Evolutionary conservation across 2,797 vertebrate genomes (phyloP), one percentile per base, ranked within the genome.

Genomic region (Halcyon chelicuti): DNA sequence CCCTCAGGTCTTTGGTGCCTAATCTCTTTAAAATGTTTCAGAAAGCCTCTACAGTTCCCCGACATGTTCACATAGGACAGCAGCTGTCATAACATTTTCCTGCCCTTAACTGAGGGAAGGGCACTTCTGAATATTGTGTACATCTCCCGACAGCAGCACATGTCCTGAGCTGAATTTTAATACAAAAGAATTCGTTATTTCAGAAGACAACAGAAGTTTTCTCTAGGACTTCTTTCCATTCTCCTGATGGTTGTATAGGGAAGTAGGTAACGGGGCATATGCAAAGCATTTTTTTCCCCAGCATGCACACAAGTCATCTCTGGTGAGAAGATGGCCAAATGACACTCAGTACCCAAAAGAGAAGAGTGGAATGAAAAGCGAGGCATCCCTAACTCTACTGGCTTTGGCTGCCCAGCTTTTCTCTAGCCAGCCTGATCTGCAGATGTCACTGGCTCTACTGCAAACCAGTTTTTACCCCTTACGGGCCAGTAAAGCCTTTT

Each of bases 1-100:
- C 71, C 86, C 63, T 92, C 81, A 90, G 91, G 84, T 79, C 86
- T 94, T 90, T 60, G 82, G 61, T 91, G 63, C 40, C 47, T 97
- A 94, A 96, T 93, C 73, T 88, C 88, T 92, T 76, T 96, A 97
- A 95, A 88, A 95, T 89, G 92, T 71, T 92, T 91, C 55, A 94
- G 67, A 96, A 95, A 94, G 91, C 62, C 47, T 72, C 78, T 75
- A 60, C 71, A 91, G 76, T 74, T 96, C 47, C 81, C 52, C 0
- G 14, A 96, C 84, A 94, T 86, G 82, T 40, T 96, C 91, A 75
- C 67, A 54, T 71, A 79, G 86, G 76, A 92, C 87, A 97, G 76
- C 97, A 97, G 97, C 96, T 97, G 97, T 96, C 88, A 96, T 65
- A 97, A 97, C 92, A 96, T 95, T 93, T 90, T 90, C 74, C 76